These are phyloP conservation scores for Trichogramma pretiosum DNA, from an alignment of 1,140 invertebrate species.

Conservation along the genomic window DNA sequence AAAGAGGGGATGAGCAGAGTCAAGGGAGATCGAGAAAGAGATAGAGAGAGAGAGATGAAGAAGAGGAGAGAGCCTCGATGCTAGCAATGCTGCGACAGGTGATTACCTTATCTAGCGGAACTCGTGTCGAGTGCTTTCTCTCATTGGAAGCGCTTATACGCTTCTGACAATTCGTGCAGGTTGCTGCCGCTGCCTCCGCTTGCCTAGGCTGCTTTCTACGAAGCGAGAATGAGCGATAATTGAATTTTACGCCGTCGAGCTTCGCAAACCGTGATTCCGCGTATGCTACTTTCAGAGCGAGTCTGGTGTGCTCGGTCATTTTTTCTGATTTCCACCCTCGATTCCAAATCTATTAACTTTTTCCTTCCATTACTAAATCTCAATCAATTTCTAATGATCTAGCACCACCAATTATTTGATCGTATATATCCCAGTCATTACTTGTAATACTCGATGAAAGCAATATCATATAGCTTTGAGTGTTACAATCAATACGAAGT, in stretches of 20 bases:
- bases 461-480: no score
- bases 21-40: neutral
- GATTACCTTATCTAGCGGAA: slow-evolving; percentile 18
- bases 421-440: neutral
- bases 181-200: neutral
- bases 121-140: neutral
- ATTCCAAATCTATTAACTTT: neutral
- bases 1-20: neutral
- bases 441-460: no score
- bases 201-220: neutral
- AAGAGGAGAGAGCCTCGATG: neutral
- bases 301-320: slow-evolving; percentile 2
- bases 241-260: slow-evolving; percentile 10
- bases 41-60: neutral
- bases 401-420: neutral
- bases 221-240: slow-evolving; percentile 1
- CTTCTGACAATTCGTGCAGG: no score
- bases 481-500: no score
- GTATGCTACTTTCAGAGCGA: slow-evolving; percentile 1
- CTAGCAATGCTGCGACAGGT: neutral
- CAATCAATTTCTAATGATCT: slow-evolving; percentile 2
- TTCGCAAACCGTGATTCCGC: slow-evolving; percentile 5
- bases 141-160: neutral
- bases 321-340: neutral
- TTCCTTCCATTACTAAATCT: neutral